Evolutionary conservation across 2,113 vertebrate genomes (phyloP).

Genomic region (Anoura caudifer): DNA sequence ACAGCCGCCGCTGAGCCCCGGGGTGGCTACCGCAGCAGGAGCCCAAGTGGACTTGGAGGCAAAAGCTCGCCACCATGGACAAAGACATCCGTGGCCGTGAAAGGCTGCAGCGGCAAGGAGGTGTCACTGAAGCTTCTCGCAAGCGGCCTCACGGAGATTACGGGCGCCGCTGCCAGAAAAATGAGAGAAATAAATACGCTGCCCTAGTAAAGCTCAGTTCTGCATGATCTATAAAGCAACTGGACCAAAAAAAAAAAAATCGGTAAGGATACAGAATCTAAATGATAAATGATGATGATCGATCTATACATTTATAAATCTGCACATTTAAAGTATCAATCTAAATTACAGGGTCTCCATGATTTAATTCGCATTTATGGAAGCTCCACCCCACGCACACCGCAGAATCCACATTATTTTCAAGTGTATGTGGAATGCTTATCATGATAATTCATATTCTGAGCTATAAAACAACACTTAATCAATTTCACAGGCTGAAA

Average conservation of each 20-base stretch:
- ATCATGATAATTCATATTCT: not conserved
- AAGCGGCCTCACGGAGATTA: not conserved
- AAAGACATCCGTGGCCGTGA: not conserved
- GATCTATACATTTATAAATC: not conserved
- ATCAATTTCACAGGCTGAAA: not conserved
- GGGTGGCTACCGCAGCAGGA: not conserved
- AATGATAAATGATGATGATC: not conserved
- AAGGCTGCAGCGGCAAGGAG: not conserved
- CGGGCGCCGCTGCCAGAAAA: not conserved
- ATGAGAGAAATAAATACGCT: not conserved
- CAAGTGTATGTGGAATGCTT: not conserved
- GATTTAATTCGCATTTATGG: not conserved
- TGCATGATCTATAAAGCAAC: not conserved
- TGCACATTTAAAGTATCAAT: not conserved
- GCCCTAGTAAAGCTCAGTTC: not conserved
- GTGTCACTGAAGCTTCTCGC: not conserved
- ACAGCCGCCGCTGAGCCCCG: not conserved
- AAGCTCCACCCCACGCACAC: not conserved
- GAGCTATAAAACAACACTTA: not conserved
- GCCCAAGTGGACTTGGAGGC: not conserved
- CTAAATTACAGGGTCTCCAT: not conserved
- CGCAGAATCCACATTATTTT: not conserved
- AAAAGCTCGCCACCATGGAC: not conserved
- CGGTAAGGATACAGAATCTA: not conserved
- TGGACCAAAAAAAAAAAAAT: not conserved